Conservation (phyloP, 2,888 invertebrate species). For the Epistrophe eligans region DNA sequence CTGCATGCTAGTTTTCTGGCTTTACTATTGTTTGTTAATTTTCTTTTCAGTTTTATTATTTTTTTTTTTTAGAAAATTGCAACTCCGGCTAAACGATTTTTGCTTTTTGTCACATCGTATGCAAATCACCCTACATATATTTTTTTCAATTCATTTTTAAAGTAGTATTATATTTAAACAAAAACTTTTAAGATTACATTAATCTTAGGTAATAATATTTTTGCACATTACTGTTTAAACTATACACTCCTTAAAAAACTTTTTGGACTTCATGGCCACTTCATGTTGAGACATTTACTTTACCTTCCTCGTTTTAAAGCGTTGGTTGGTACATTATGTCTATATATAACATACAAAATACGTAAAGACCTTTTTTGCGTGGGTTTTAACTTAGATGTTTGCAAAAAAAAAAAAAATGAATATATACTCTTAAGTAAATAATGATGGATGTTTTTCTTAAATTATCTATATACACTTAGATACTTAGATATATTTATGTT, state of each 20-base stretch:
- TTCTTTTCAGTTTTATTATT: no score
- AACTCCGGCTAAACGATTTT: no score
- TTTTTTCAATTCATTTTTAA: no score
- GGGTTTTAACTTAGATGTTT: slow-evolving; percentile 59
- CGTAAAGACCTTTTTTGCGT: slow-evolving; percentile 36
- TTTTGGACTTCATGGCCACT: slow-evolving; percentile 27
- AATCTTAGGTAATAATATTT: neutral
- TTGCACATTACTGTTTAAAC: slow-evolving; percentile 4
- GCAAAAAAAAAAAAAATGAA: slow-evolving; percentile 45
- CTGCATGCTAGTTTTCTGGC: no score
- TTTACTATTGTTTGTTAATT: no score
- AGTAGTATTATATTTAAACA: no score
- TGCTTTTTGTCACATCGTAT: no score
- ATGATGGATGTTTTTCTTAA: slow-evolving; percentile 47
- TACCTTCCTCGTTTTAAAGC: slow-evolving; percentile 23
- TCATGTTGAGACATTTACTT: slow-evolving; percentile 26
- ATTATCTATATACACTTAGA: neutral
- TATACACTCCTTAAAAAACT: slow-evolving; percentile 53
- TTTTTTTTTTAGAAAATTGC: no score
- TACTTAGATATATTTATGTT: no score
- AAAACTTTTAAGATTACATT: no score
- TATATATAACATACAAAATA: neutral
- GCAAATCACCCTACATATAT: no score
- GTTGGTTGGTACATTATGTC: slow-evolving; percentile 29
- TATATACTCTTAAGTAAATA: slow-evolving; percentile 18